Conservation (phyloP, 2,113 vertebrate genomes). For the Opisthocomus hoazin region DNA sequence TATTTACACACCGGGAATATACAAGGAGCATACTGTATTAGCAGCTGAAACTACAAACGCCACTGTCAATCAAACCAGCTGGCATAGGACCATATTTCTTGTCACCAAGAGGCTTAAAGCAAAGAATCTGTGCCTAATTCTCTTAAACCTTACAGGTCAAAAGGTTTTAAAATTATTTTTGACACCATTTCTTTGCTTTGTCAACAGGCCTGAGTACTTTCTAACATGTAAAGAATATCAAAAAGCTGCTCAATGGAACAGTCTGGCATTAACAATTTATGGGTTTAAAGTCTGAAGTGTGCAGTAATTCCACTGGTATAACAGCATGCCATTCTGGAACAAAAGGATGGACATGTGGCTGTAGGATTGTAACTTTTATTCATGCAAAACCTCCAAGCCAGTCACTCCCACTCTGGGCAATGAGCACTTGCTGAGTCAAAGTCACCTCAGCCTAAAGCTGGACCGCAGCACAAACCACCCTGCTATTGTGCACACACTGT, state of each 20-base stretch:
- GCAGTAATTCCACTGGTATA: neutral
- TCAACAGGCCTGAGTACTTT: slow-evolving; percentile 84
- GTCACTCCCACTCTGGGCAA: neutral
- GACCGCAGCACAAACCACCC: rapidly evolving
- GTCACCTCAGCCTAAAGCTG: neutral
- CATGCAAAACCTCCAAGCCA: neutral
- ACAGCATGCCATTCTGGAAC: neutral
- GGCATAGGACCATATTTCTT: slow-evolving; percentile 85
- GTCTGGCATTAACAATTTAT: slow-evolving; percentile 63
- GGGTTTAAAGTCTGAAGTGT: slow-evolving; percentile 29
- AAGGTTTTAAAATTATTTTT: slow-evolving; percentile 94
- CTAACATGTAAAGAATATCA: slow-evolving; percentile 76
- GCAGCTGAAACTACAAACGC: slow-evolving; percentile 90
- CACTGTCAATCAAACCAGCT: slow-evolving; percentile 86
- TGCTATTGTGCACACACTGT: rapidly evolving
- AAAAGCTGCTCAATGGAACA: slow-evolving; percentile 58
- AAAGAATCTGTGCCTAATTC: slow-evolving; percentile 90
- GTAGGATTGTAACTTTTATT: neutral
- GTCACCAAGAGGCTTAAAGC: slow-evolving; percentile 91
- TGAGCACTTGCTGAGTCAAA: neutral
- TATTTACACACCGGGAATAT: slow-evolving; percentile 80
- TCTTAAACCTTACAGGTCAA: slow-evolving; percentile 93
- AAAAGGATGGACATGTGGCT: neutral
- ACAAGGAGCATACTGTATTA: slow-evolving; percentile 77
- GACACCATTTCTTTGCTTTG: slow-evolving; percentile 88